Conservation (phyloP, 2,113 vertebrate genomes). For the Regulus satrapa region DNA sequence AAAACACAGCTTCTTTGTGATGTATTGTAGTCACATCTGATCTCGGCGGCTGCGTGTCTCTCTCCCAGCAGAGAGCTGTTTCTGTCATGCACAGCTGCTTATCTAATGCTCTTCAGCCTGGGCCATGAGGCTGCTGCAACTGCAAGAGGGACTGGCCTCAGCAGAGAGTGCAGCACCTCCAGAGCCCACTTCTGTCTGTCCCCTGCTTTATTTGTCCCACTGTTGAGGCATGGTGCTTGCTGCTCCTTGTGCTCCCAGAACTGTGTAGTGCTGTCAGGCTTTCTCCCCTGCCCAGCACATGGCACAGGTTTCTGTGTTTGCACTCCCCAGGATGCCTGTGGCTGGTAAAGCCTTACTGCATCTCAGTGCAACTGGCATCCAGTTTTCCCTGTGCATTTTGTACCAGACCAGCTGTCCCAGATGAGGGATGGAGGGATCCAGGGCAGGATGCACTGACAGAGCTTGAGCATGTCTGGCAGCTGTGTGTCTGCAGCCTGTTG, state of each 20-base stretch:
- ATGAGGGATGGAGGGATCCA: background rate
- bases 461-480: background rate
- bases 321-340: background rate
- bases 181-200: background rate
- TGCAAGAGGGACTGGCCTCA: background rate
- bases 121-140: fast-evolving
- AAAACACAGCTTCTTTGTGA: conserved; percentile 62
- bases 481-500: background rate
- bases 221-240: background rate
- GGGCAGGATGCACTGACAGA: background rate
- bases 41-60: background rate
- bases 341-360: background rate
- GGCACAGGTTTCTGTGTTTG: background rate
- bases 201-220: background rate
- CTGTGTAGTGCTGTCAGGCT: background rate
- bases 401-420: background rate
- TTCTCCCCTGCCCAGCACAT: background rate
- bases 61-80: background rate
- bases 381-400: background rate
- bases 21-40: conserved; percentile 55
- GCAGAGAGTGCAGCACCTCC: background rate
- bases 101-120: background rate
- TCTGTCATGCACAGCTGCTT: conserved; percentile 50
- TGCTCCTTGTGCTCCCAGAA: background rate
- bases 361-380: background rate